phyloP scores from a whole-genome alignment of 2,888 invertebrate genomes.

The Cremastinae sp. region DNA sequence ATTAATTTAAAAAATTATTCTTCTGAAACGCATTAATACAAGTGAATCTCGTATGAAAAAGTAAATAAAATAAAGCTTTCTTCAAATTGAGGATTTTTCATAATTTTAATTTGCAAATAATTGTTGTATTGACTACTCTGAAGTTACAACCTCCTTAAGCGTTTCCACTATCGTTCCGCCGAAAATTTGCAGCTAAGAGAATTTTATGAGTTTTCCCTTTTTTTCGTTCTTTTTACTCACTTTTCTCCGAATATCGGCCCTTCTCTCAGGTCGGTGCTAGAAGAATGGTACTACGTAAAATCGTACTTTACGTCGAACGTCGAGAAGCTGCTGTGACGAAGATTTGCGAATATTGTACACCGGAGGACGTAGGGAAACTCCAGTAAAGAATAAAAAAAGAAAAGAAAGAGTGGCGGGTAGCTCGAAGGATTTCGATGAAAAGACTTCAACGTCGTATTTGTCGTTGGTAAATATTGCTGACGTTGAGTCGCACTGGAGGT shows the following conservation, averaged over 20 bases:
- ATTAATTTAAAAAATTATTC: too few relatives aligned
- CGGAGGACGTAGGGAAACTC: conserved; percentile 19
- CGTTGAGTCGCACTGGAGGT: conserved; percentile 48
- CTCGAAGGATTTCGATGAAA: conserved; percentile 64
- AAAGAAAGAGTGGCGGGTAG: conserved; percentile 43
- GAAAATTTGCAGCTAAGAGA: conserved; percentile 64
- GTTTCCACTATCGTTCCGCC: conserved; percentile 49
- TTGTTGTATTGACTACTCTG: too few relatives aligned
- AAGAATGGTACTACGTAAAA: conserved; percentile 44
- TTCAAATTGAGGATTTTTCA: too few relatives aligned
- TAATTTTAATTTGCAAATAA: too few relatives aligned
- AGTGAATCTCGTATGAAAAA: too few relatives aligned
- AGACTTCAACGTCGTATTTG: conserved; percentile 69
- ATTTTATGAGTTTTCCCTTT: conserved; percentile 46
- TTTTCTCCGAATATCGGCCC: not conserved
- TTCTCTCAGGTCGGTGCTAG: conserved; percentile 5
- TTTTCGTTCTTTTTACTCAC: too few relatives aligned
- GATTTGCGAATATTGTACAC: conserved; percentile 45
- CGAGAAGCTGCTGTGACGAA: conserved; percentile 42
- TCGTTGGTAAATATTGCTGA: conserved; percentile 69
- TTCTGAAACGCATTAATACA: too few relatives aligned
- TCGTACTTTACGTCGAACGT: conserved; percentile 35
- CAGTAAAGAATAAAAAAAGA: conserved; percentile 42
- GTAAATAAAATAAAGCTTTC: too few relatives aligned
- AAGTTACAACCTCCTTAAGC: conserved; percentile 49